Base-by-base conservation (phyloP, 1,140 invertebrate genomes). In the Zophobas atratus region DNA sequence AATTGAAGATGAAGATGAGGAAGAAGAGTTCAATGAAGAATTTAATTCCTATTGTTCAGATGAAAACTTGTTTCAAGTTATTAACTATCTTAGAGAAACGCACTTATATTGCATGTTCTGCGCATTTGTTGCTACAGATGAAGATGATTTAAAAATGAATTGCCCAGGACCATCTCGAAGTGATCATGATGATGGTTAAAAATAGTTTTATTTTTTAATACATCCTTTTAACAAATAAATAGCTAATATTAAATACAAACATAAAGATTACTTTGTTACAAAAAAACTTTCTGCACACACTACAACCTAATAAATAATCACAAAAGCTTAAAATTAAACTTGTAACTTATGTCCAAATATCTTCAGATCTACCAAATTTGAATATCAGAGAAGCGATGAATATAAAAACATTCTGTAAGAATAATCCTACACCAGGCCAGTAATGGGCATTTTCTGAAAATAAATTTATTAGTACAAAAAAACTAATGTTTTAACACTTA, bases 391-490 rank as follows among this genome's bases (percentile, higher is more conserved):
- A 97, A 39, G 94, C 93, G 73, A 96, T 89, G 84, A 99, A 98
- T 82, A 99, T 99, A 77, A 99, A 94, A 0, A 96, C 90, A 87
- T 99, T 99, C 88, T 99, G 97, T 43, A 99, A 88, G 82, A 99
- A 97, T 1, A 99, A 87, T 57, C 95, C 95, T 70, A 99, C 93
- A 4, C 98, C 97, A 1, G 96, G 94, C 92, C 95, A 97, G 48
- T 92, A 86, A 80, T 67, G 75, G 6, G 41, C 33, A 34, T 20
- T 34, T 43, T 75, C 53, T 75, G 20, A 1, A 80, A 76, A 80
- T 70, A 60, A 63, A 77, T 48, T 63, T 36, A 34, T 46, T 1
- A 39, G 32, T 4, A 38, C 41, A 35, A 8, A 57, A 57, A 57
- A n/a, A 57, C 38, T 77, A 41, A 55, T 56, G 34, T 57, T 1